Base-by-base conservation (phyloP, 1,140 invertebrate genomes). In the Arion vulgaris region DNA sequence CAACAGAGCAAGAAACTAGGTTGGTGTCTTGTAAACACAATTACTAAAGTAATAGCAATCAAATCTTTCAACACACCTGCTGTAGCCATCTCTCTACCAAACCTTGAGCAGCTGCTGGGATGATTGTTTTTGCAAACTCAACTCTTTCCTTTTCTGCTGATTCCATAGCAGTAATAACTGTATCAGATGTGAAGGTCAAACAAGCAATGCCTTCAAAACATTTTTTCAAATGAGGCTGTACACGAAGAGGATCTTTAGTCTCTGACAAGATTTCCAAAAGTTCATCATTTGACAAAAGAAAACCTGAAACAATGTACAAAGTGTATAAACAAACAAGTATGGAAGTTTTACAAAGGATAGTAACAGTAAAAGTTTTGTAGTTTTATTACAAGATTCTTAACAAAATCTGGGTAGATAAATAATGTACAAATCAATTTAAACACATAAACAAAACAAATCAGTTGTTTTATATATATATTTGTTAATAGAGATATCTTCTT, bases 101-200 rank as follows among this genome's bases (percentile, higher is more conserved):
- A 15, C 92, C 92, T 45, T 90, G 86, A n/a, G 97, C 96, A 86
- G 97, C 95, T 23, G 95, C 94, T 11, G 97, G 97, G 88, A 95
- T 95, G 87, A 99, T 97, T 85, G 94, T 95, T 9, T 94, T 94
- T 34, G 94, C 95, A 57, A 98, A 94, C 0, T 94, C 93, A 23
- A 99, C 97, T 15, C 95, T 93, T 92, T 99, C 98, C 19, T 95
- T 95, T 87, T 98, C 96, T 13, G 95, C 94, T 1, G 97, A 98
- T 0, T 97, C 94, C 95, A 99, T 98, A 39, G 95, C 97, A 0
- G 95, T 93, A 39, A 99, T 97, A 88, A 97, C 96, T 87, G 96
- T 95, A 41, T 93, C 89, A 0, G 95, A 94, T 0, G 94, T 94
- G 75, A 93, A 93, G 72, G 87, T 87, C 66, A 93, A 81, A 83